These are phyloP conservation scores for Lordiphosa andalusiaca DNA, from an alignment of 2,888 invertebrate genomes.

Conservation along the genomic window DNA sequence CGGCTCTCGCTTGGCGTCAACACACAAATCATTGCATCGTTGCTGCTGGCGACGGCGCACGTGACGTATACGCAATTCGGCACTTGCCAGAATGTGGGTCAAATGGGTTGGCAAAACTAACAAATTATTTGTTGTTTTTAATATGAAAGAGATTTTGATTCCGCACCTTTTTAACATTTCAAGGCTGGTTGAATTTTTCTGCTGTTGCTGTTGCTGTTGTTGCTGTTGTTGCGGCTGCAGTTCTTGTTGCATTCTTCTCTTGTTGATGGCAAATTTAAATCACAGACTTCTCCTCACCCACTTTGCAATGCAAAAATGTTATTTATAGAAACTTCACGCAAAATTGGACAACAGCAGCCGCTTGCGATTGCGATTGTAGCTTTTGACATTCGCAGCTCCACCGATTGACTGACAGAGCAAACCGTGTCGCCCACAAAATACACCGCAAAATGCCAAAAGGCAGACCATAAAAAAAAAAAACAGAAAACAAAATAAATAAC, in stretches of 20 bases:
- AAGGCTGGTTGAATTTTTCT: conserved; percentile 21
- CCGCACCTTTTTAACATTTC: conserved; percentile 48
- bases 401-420: conserved; percentile 50
- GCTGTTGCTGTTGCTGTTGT: conserved; percentile 24
- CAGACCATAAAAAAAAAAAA: conserved; percentile 28
- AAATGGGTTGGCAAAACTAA: conserved; percentile 15
- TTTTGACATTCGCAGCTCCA: conserved; percentile 38
- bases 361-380: conserved; percentile 44
- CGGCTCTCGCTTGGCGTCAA: no score
- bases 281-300: conserved; percentile 9
- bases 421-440: conserved; percentile 19
- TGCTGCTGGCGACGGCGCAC: conserved; percentile 21
- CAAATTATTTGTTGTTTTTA: no score
- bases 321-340: conserved; percentile 5
- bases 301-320: conserved; percentile 40
- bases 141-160: conserved; percentile 3
- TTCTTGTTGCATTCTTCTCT: conserved; percentile 34
- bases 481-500: conserved; percentile 11
- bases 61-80: conserved; percentile 62
- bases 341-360: conserved; percentile 14
- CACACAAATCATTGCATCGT: background rate
- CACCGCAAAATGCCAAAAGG: conserved; percentile 33
- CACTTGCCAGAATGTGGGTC: conserved; percentile 44
- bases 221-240: conserved; percentile 22
- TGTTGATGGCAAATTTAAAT: conserved; percentile 28